Evolutionary conservation across 2,888 invertebrate genomes (phyloP).

Genomic region (Hololepta plana): DNA sequence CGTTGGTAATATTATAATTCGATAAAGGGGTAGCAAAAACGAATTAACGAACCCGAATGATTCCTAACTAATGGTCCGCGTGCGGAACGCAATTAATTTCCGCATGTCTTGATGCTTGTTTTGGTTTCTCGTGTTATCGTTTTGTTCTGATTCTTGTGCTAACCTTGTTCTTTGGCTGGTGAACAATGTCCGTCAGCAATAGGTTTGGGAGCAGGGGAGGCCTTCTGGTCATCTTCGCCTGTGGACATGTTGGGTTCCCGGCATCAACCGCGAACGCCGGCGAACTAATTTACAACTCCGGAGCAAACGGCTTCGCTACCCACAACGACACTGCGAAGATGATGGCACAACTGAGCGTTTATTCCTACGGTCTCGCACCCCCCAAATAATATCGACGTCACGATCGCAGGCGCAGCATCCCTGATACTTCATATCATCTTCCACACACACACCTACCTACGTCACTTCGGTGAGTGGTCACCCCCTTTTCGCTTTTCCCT

Average conservation of each 20-base stretch:
- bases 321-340: conserved; percentile 25
- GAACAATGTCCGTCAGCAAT: conserved; percentile 27
- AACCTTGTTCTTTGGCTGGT: conserved; percentile 24
- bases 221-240: conserved; percentile 23
- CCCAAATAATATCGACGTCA: conserved; percentile 13
- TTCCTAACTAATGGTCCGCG: too few species aligned
- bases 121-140: too few species aligned
- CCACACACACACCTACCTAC: conserved; percentile 11
- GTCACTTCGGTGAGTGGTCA: conserved; percentile 10
- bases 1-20: too few species aligned
- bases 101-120: too few species aligned
- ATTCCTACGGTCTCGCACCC: conserved; percentile 12
- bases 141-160: too few species aligned
- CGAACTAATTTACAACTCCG: too few species aligned
- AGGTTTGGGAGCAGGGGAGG: conserved; percentile 19
- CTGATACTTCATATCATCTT: conserved; percentile 10
- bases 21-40: too few species aligned
- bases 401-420: conserved; percentile 15
- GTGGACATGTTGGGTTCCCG: conserved; percentile 21
- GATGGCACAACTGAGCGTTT: too few species aligned
- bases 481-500: conserved; percentile 1
- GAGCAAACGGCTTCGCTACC: too few species aligned
- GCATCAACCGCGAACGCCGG: conserved; percentile 21
- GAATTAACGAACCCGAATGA: too few species aligned
- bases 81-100: too few species aligned